Percentiles rank a stretch among this genome's conserved stretches.
Conservation (phyloP, 2,888 invertebrate genomes). For the Petrophora chlorosata region DNA sequence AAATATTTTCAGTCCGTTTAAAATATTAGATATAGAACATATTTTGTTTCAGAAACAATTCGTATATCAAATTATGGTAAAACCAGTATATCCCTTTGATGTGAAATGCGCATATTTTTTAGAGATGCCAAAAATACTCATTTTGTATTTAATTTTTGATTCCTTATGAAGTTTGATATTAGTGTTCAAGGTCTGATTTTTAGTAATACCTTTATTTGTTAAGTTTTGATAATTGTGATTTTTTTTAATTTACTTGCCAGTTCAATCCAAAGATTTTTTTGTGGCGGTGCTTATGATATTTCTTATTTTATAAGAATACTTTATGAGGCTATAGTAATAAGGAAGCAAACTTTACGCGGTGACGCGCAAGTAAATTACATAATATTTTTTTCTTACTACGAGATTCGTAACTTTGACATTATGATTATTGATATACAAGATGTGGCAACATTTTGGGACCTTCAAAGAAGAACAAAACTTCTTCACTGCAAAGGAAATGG, state of each 20-base stretch:
- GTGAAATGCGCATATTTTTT: slow-evolving; percentile 31
- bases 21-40: neutral
- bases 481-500: no score
- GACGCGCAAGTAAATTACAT: no score
- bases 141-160: slow-evolving; percentile 34
- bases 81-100: slow-evolving; percentile 2
- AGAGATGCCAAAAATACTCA: slow-evolving; percentile 45
- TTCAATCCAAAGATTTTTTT: slow-evolving; percentile 70
- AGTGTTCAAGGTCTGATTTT: slow-evolving; percentile 59
- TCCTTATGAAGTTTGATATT: slow-evolving; percentile 58
- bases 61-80: slow-evolving; percentile 1
- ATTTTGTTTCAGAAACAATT: slow-evolving; percentile 3
- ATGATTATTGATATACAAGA: no score
- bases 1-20: slow-evolving; percentile 1
- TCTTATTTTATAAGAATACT: slow-evolving; percentile 17
- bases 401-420: no score
- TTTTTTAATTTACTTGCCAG: slow-evolving; percentile 66
- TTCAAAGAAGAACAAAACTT: no score
- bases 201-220: slow-evolving; percentile 48
- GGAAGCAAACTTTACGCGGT: no score
- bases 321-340: slow-evolving; percentile 13
- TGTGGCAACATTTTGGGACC: no score
- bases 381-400: no score
- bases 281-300: slow-evolving; percentile 50
- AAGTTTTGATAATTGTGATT: slow-evolving; percentile 60